A percentile compares a stretch with the other conserved stretches of the same genome.
phyloP scores from a whole-genome alignment of 1,140 invertebrate species.

The Battus philenor region DNA sequence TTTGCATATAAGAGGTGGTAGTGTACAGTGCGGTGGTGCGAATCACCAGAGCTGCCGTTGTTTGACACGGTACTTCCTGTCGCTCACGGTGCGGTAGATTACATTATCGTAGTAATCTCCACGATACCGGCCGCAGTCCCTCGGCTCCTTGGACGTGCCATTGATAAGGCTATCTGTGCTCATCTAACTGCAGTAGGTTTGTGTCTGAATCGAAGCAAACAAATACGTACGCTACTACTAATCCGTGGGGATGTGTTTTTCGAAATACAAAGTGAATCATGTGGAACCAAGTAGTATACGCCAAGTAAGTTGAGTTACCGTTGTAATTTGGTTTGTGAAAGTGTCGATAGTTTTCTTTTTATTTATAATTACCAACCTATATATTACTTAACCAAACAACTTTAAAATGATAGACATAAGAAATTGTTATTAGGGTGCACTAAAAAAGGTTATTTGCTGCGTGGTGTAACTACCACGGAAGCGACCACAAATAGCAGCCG shows the following conservation, averaged over 20 bases:
- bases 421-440: too few species aligned
- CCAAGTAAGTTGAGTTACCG: conserved; percentile 48
- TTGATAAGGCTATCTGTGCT: conserved; percentile 51
- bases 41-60: conserved; percentile 8
- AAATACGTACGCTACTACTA: conserved; percentile 24
- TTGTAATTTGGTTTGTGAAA: too few species aligned
- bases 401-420: too few species aligned
- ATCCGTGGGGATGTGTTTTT: conserved; percentile 20
- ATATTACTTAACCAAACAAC: too few species aligned
- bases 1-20: too few species aligned
- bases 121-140: conserved; percentile 27
- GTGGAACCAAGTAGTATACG: conserved; percentile 59
- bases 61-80: conserved; percentile 26
- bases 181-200: conserved; percentile 34
- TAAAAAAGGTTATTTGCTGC: too few species aligned
- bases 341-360: too few species aligned
- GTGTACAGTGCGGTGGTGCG: not conserved
- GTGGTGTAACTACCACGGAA: too few species aligned
- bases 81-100: conserved; percentile 26
- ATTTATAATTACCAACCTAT: too few species aligned
- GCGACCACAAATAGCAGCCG: not conserved
- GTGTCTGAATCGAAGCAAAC: conserved; percentile 25
- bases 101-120: conserved; percentile 39
- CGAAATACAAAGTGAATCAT: conserved; percentile 31
- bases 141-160: conserved; percentile 31